Base-by-base conservation (phyloP, 37 sponge, comb jelly and placozoan species). In the Chondrosia reniformis region DNA sequence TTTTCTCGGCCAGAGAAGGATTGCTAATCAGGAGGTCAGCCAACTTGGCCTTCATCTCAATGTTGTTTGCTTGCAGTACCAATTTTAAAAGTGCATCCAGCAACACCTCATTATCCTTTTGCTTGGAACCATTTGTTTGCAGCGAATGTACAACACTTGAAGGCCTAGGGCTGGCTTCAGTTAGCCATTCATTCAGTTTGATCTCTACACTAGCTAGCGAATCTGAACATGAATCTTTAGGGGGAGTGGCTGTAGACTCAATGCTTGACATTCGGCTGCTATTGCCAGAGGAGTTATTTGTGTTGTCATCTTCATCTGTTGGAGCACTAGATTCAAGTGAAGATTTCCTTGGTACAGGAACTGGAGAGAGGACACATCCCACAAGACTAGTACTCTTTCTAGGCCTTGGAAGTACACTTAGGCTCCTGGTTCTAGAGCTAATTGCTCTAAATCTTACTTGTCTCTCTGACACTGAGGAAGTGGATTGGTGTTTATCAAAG, bases 71-170 rank as follows among this genome's bases (percentile, higher is more conserved):
- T 25, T 69, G 41, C 2, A 40, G 19, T 22, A 69, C 42, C 1
- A 69, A 22, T 44, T 69, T 69, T 44, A 69, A 25, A 41, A 69
- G 72, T 69, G 72, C 72, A 6, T 40, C 43, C 38, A 69, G 44
- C 72, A 69, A 25, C n/a, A 40, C 13, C 1, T 21, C 6, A 69
- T 34, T 25, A 40, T 59, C 61, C 17, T 59, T 30, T 6, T 6
- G 9, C 6, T 21, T 8, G 39, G 67, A 31, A 22, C 42, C 42
- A 41, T 21, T 13, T 10, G 7, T 24, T 40, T 69, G 67, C 7
- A 31, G 19, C 38, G 5, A 21, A 5, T 31, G 72, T 24, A 34
- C 5, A 12, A 44, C 22, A 2, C 44, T 12, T 24, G 72, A 7
- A 43, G 72, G 41, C 22, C 37, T 34, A 2, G n/a, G 39, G 42